Evolutionary conservation across 2,113 vertebrate species (phyloP), one percentile per base, ranked within the genome.

Genomic region (Aegithalos caudatus): DNA sequence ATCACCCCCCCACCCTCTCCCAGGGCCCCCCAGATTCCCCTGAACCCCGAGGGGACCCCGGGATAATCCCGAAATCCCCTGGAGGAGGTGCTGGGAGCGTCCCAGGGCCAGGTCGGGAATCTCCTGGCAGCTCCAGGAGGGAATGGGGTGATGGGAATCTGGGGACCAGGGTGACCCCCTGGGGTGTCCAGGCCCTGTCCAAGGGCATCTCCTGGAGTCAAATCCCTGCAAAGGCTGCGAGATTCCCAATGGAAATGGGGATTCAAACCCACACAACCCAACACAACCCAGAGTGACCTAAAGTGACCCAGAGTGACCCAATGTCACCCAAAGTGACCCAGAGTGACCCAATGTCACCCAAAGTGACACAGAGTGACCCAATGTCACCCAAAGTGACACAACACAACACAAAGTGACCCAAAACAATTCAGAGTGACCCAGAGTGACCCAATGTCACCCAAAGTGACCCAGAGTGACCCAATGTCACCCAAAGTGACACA

Each of bases 21-120:
- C 56, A 3, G 42, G 53, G 31, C n/a, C n/a, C n/a, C 24, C 27
- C 33, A 5, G 0, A 5, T 16, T 16, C 81, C 3, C 1, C 20
- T 1, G 57, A 51, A 16, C 12, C 51, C 67, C 1, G 1, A 11
- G 7, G 47, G 22, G 23, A 21, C 6, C 45, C 62, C 4, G 1
- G 45, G 53, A 31, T 3, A 6, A 27, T 14, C 13, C 9, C 2
- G 17, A 44, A 44, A 44, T 44, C 31, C 33, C 20, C 27, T 0
- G 5, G 2, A 23, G 35, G 22, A 65, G 1, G 8, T 1, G 23
- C n/a, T n/a, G n/a, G n/a, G n/a, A n/a, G n/a, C n/a, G n/a, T n/a
- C n/a, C n/a, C n/a, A n/a, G n/a, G n/a, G n/a, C n/a, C n/a, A n/a
- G n/a, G n/a, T n/a, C n/a, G n/a, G n/a, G n/a, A n/a, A n/a, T n/a